phyloP scores from a whole-genome alignment of 2,888 invertebrate species.

The Tipula lateralis region DNA sequence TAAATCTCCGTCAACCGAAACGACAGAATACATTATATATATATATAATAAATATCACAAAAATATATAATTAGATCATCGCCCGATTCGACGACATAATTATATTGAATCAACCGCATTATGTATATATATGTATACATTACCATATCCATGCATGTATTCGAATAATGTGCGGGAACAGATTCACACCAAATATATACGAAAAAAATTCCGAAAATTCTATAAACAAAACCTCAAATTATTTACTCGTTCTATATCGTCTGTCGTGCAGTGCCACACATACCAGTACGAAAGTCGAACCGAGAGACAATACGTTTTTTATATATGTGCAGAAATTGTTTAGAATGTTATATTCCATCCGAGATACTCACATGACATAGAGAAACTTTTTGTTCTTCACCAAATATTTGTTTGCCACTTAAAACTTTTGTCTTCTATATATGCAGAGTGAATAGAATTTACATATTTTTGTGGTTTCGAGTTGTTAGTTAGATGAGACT shows the following conservation, averaged over 20 bases:
- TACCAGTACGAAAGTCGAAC: not conserved
- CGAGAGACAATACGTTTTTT: not conserved
- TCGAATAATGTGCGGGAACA: not conserved
- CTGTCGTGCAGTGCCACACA: not conserved
- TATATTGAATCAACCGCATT: not conserved
- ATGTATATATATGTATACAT: not conserved
- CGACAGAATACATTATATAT: not conserved
- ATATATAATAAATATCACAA: not conserved
- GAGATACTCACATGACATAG: not conserved
- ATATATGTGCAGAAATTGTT: not conserved
- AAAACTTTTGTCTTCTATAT: not conserved
- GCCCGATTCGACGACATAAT: constrained; percentile 19
- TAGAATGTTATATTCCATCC: not conserved
- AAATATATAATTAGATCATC: constrained; percentile 19
- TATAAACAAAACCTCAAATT: not conserved
- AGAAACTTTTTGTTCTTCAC: not conserved
- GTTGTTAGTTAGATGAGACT: not conserved
- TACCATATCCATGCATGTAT: not conserved
- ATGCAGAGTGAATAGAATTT: not conserved
- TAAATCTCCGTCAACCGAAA: not conserved
- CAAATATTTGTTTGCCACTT: not conserved
- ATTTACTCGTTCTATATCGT: not conserved
- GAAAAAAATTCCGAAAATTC: not conserved
- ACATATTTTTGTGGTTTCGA: constrained; percentile 1
- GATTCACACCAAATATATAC: not conserved